These are phyloP conservation scores for Calycopis cecrops DNA, from an alignment of 1,140 invertebrate species.

Conservation along the genomic window DNA sequence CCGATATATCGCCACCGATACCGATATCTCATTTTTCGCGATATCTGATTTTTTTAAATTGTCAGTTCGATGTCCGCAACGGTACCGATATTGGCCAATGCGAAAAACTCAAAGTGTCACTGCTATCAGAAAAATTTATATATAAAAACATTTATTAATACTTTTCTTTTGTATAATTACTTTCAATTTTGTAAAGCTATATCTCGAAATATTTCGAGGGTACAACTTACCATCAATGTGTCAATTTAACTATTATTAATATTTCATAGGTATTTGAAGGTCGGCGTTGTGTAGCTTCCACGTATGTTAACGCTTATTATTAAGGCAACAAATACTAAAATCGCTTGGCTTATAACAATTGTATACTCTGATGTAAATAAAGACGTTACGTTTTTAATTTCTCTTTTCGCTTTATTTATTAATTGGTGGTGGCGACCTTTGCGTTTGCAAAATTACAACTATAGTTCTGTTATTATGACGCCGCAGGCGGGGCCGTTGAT, in stretches of 20 bases:
- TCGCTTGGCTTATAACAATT: slow-evolving; percentile 18
- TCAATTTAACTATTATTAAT: slow-evolving; percentile 3
- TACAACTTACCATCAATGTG: background rate
- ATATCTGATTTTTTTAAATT: too few relatives aligned
- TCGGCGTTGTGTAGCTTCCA: slow-evolving; percentile 10
- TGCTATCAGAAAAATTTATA: too few relatives aligned
- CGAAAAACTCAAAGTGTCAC: too few relatives aligned
- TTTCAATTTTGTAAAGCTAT: background rate
- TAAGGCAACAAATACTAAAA: slow-evolving; percentile 14
- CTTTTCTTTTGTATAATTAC: background rate
- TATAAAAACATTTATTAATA: too few relatives aligned
- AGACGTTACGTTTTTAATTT: slow-evolving; percentile 35
- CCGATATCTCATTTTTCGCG: too few relatives aligned
- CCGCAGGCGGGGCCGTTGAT: too few relatives aligned
- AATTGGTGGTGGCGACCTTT: slow-evolving; percentile 16
- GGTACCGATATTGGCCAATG: too few relatives aligned
- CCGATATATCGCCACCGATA: too few relatives aligned
- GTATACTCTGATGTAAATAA: slow-evolving; percentile 37
- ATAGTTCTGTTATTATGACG: background rate
- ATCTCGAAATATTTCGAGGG: background rate
- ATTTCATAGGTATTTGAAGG: background rate
- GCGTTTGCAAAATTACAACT: background rate
- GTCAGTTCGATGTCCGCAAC: too few relatives aligned
- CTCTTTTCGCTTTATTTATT: slow-evolving; percentile 23
- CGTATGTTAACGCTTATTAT: background rate